Percentiles rank a stretch among this genome's conserved stretches.
Conservation (phyloP, 2,888 invertebrate species). For the Sylvicola cinctus region DNA sequence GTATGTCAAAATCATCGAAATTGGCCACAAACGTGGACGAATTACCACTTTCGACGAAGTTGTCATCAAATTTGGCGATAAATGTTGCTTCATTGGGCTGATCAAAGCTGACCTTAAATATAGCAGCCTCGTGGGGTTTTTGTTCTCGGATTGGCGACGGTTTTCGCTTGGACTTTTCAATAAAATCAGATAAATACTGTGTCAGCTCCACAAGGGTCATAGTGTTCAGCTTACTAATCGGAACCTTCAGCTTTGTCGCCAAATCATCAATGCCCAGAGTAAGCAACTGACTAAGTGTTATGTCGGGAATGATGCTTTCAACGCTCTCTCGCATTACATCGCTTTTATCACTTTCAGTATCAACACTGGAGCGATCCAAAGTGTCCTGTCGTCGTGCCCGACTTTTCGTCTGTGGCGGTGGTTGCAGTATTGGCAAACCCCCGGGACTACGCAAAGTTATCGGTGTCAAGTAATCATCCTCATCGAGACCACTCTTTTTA, state of each 20-base stretch:
- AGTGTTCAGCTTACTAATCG: slow-evolving; percentile 54
- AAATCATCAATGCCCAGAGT: slow-evolving; percentile 64
- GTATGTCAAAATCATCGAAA: slow-evolving; percentile 34
- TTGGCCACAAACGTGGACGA: slow-evolving; percentile 40
- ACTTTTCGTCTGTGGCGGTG: slow-evolving; percentile 26
- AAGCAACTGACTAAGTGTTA: slow-evolving; percentile 63
- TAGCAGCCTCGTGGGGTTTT: slow-evolving; percentile 12
- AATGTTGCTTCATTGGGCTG: slow-evolving; percentile 22
- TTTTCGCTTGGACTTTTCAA: slow-evolving; percentile 19
- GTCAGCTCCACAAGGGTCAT: slow-evolving; percentile 78
- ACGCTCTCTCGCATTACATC: slow-evolving; percentile 9
- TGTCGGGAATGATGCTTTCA: slow-evolving; percentile 30
- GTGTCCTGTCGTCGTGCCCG: neutral
- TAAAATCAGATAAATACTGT: slow-evolving; percentile 45
- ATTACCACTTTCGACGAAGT: slow-evolving; percentile 29
- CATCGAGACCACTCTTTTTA: slow-evolving; percentile 31
- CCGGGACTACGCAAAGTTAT: slow-evolving; percentile 19
- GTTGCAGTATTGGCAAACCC: slow-evolving; percentile 25
- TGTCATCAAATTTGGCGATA: slow-evolving; percentile 41
- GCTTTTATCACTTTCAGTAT: slow-evolving; percentile 17
- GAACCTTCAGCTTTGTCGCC: slow-evolving; percentile 53
- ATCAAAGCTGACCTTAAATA: slow-evolving; percentile 24
- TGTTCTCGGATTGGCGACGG: slow-evolving; percentile 2
- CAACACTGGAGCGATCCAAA: neutral
- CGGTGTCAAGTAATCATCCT: slow-evolving; percentile 51